These are phyloP conservation scores for Acronicta psi DNA, from an alignment of 2,888 invertebrate genomes.

Conservation along the genomic window DNA sequence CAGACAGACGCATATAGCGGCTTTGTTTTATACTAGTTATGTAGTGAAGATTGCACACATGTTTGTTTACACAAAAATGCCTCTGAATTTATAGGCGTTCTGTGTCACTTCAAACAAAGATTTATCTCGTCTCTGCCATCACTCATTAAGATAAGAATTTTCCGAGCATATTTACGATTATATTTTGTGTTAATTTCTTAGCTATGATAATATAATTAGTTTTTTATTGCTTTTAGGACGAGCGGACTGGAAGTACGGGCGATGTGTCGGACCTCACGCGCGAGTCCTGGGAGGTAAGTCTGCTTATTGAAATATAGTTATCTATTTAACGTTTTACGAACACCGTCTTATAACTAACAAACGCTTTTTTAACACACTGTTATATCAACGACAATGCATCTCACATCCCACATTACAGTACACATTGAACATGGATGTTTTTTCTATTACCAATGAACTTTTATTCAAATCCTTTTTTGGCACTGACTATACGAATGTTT, in stretches of 20 bases:
- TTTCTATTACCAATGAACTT: slow-evolving; percentile 54
- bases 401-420: slow-evolving; percentile 84
- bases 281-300: slow-evolving; percentile 98
- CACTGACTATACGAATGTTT: slow-evolving; percentile 54
- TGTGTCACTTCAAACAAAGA: slow-evolving; percentile 54
- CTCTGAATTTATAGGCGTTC: slow-evolving; percentile 38
- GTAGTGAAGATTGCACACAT: not conserved
- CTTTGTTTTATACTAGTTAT: not conserved
- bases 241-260: slow-evolving; percentile 91
- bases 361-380: slow-evolving; percentile 70
- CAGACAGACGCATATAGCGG: no score
- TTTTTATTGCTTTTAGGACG: slow-evolving; percentile 75
- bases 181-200: slow-evolving; percentile 21
- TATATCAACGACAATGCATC: slow-evolving; percentile 72
- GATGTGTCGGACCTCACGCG: slow-evolving; percentile 94
- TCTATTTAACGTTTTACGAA: slow-evolving; percentile 52
- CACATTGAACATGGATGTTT: slow-evolving; percentile 80
- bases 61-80: slow-evolving; percentile 11
- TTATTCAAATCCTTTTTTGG: slow-evolving; percentile 47
- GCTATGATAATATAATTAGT: slow-evolving; percentile 28
- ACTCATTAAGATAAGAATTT: slow-evolving; percentile 75
- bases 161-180: slow-evolving; percentile 19
- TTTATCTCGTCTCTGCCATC: slow-evolving; percentile 65
- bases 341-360: slow-evolving; percentile 70
- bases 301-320: slow-evolving; percentile 24